Conservation (phyloP, 2,113 vertebrate genomes). For the Macrotis lagotis region DNA sequence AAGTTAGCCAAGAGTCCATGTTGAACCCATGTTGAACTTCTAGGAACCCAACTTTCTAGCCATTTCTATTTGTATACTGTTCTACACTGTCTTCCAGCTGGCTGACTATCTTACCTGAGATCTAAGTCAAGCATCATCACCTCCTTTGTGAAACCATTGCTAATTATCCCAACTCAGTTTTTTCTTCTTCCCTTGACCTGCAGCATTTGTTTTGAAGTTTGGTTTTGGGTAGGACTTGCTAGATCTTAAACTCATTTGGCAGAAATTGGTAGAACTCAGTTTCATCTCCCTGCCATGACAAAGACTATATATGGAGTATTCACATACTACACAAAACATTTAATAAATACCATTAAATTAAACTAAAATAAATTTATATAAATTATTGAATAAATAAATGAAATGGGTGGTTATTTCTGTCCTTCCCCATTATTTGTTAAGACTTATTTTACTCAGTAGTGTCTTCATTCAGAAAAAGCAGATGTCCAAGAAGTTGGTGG, state of each 20-base stretch:
- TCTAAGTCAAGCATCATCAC: background rate
- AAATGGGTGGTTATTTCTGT: background rate
- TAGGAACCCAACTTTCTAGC: background rate
- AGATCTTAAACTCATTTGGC: background rate
- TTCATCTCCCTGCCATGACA: background rate
- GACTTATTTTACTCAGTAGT: background rate
- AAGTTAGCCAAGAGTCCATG: background rate
- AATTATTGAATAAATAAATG: background rate
- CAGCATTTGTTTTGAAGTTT: background rate
- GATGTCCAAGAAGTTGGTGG: background rate
- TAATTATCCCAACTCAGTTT: background rate
- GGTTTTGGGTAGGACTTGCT: background rate
- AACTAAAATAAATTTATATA: background rate
- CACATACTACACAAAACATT: too few relatives aligned
- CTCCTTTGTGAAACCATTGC: background rate
- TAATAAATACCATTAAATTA: background rate
- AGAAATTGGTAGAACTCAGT: background rate
- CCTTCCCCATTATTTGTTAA: background rate
- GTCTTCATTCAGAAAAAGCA: background rate
- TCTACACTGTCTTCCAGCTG: background rate
- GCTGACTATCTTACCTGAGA: background rate
- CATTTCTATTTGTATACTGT: background rate
- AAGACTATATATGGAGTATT: background rate
- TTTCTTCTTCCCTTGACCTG: background rate
- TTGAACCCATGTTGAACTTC: background rate